A percentile compares a stretch with the other conserved stretches of the same genome.
Evolutionary conservation across 2,113 vertebrate species (phyloP).

Genomic region (Aegithalos caudatus): DNA sequence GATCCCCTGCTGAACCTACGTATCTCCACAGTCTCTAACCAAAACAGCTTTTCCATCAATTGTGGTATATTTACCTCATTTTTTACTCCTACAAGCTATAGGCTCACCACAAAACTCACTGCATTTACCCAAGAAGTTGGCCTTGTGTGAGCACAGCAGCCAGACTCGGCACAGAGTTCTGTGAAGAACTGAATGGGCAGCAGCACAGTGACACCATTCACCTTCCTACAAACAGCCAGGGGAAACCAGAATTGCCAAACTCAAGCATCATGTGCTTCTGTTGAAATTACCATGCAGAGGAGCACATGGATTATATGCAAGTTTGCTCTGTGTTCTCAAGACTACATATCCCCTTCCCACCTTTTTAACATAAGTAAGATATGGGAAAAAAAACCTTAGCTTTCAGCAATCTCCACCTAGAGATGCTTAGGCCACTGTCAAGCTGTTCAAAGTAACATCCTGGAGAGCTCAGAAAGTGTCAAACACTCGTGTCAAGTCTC

Average conservation of each 20-base stretch:
- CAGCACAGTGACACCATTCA: background rate
- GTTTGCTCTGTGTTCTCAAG: background rate
- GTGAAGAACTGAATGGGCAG: background rate
- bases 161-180: background rate
- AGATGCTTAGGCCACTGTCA: background rate
- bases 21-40: background rate
- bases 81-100: background rate
- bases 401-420: background rate
- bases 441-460: background rate
- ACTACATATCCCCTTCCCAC: background rate
- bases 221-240: background rate
- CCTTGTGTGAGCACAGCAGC: background rate
- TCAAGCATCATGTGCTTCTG: background rate
- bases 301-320: fast-evolving
- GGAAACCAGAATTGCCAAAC: background rate
- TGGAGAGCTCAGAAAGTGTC: background rate
- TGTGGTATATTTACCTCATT: background rate
- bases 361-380: background rate
- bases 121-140: background rate
- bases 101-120: background rate
- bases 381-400: fast-evolving
- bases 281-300: background rate
- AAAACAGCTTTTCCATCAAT: background rate
- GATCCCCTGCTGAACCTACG: background rate
- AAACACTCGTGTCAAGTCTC: background rate